Conservation (phyloP, 1,140 invertebrate genomes). For the Nephotettix cincticeps region DNA sequence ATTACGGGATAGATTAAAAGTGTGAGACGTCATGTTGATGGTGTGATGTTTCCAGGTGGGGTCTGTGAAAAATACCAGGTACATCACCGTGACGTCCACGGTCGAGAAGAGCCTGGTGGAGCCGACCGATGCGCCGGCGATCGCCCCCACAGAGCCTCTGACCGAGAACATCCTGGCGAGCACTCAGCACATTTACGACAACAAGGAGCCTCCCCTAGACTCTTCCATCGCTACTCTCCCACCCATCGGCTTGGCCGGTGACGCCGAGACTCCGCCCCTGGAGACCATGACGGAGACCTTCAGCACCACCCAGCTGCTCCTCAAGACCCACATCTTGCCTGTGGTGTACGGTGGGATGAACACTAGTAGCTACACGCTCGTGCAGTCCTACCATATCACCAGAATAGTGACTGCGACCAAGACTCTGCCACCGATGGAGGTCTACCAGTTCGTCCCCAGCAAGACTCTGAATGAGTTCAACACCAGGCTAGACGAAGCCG, state of each 20-base stretch:
- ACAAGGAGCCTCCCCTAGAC: constrained; percentile 65
- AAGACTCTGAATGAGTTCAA: constrained; percentile 88
- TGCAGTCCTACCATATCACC: constrained; percentile 86
- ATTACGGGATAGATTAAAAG: too few relatives aligned
- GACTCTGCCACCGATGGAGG: constrained; percentile 81
- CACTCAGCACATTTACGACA: constrained; percentile 58
- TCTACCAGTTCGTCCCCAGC: constrained; percentile 82
- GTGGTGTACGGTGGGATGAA: constrained; percentile 68
- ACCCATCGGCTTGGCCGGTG: constrained; percentile 69
- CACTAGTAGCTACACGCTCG: constrained; percentile 72
- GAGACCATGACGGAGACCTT: constrained; percentile 89
- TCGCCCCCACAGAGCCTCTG: constrained; percentile 62
- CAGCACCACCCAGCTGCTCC: constrained; percentile 80
- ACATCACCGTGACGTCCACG: constrained; percentile 80
- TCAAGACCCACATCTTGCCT: constrained; percentile 85
- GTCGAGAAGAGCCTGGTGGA: constrained; percentile 66
- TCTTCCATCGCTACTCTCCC: constrained; percentile 80
- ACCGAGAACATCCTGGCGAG: constrained; percentile 85
- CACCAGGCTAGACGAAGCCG: constrained; percentile 81
- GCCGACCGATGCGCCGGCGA: constrained; percentile 56
- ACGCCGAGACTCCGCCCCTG: constrained; percentile 74
- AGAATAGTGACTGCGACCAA: constrained; percentile 83
- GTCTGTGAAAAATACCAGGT: constrained; percentile 81
- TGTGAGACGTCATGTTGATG: background rate
- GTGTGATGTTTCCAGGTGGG: constrained; percentile 63